Conservation (phyloP, 2,113 vertebrate genomes). For the Stegostoma tigrinum region DNA sequence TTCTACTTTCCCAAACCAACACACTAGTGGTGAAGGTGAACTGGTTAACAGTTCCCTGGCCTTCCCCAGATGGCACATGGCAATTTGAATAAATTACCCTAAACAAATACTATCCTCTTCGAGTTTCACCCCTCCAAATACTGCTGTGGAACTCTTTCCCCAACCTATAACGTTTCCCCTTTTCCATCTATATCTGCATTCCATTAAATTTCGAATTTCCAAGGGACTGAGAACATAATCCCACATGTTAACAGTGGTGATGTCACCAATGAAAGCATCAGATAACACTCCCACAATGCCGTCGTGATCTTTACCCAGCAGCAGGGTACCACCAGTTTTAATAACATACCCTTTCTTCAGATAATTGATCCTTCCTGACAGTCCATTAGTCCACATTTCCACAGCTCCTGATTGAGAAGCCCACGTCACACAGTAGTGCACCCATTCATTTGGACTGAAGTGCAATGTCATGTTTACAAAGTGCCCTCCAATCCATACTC, state of each 20-base stretch:
- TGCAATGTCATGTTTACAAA: constrained; percentile 59
- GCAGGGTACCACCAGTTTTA: constrained; percentile 49
- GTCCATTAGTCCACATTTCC: constrained; percentile 61
- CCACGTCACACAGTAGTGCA: constrained; percentile 69
- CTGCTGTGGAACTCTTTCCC: constrained; percentile 57
- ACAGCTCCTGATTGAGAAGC: constrained; percentile 53
- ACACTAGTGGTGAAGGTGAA: neutral
- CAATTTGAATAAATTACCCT: constrained; percentile 36
- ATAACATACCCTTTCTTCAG: constrained; percentile 52
- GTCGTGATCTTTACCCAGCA: constrained; percentile 67
- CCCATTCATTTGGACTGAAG: constrained; percentile 51
- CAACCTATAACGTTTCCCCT: constrained; percentile 65
- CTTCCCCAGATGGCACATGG: neutral
- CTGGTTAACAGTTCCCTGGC: neutral
- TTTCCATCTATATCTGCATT: constrained; percentile 46
- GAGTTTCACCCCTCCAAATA: constrained; percentile 67
- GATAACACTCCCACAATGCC: constrained; percentile 58
- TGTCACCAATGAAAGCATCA: constrained; percentile 57
- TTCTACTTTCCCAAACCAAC: neutral
- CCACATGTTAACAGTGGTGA: constrained; percentile 66
- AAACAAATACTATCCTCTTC: constrained; percentile 60
- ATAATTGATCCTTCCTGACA: constrained; percentile 49
- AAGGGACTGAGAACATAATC: constrained; percentile 54
- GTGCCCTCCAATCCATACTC: constrained; percentile 61
- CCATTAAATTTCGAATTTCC: constrained; percentile 57